phyloP scores from a whole-genome alignment of 2,888 invertebrate genomes.

The Crocallis elinguaria region DNA sequence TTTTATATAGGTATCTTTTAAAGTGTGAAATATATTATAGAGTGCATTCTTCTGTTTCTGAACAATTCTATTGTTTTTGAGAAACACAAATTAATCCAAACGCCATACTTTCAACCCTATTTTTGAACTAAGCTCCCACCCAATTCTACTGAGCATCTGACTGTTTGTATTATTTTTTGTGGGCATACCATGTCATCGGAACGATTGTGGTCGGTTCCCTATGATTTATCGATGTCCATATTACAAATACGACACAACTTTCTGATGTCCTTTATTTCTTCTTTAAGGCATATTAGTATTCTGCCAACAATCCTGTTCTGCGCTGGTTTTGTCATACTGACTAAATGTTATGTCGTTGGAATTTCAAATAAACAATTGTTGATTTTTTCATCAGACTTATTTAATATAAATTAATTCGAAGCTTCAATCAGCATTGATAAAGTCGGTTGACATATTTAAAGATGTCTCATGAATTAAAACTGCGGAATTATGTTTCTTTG shows the following conservation, averaged over 20 bases:
- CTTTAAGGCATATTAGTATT: conserved; percentile 84
- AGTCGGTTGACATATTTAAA: conserved; percentile 61
- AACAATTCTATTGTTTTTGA: too few species aligned
- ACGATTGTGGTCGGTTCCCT: conserved; percentile 83
- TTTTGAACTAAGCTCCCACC: conserved; percentile 70
- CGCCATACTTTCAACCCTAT: conserved; percentile 54
- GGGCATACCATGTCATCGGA: conserved; percentile 82
- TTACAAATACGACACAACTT: conserved; percentile 84
- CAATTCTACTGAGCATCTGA: conserved; percentile 80
- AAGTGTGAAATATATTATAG: too few species aligned
- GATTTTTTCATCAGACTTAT: conserved; percentile 65
- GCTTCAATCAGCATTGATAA: conserved; percentile 71
- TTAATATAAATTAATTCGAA: conserved; percentile 75
- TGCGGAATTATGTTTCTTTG: conserved; percentile 60
- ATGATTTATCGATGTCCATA: conserved; percentile 84
- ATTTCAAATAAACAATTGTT: conserved; percentile 82
- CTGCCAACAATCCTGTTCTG: conserved; percentile 79
- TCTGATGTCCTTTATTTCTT: conserved; percentile 83
- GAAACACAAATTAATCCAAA: not conserved
- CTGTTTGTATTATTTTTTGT: conserved; percentile 82
- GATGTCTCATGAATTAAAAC: conserved; percentile 78
- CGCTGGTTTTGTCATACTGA: conserved; percentile 83
- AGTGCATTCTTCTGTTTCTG: too few species aligned
- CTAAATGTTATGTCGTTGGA: conserved; percentile 84
- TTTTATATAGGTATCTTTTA: too few species aligned